Base-by-base conservation (phyloP, 1,140 invertebrate genomes). In the Tigriopus japonicus region DNA sequence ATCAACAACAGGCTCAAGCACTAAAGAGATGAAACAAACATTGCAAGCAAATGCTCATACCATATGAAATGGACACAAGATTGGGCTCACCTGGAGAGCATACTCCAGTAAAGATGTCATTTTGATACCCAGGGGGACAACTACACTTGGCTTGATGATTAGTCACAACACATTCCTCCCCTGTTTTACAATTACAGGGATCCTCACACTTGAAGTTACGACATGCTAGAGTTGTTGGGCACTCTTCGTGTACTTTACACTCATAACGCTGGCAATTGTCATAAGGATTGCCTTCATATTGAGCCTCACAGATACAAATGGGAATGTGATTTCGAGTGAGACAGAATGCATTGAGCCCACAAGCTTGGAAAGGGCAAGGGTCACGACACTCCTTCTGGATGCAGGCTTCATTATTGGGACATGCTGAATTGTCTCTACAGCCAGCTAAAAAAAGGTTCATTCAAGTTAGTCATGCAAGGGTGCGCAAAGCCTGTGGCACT, bases 71-170 rank as follows among this genome's bases (percentile, higher is more conserved):
- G 15, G 15, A 49, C 21, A 42, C 45, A 2, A 6, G 2, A 6
- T 21, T 87, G 84, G 66, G 83, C 83, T 78, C n/a, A 85, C 82
- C 28, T 35, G 28, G 55, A 42, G 28, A 41, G 23, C 41, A 19
- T 41, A 28, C 5, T 6, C 40, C 41, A 14, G 24, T 51, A 17
- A 35, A 23, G 40, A 87, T 84, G 71, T 90, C 86, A 69, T 88
- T 88, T 66, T 84, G 84, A 66, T 81, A 86, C 9, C 83, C 85
- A 65, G 85, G 82, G 63, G 81, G 76, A 68, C 89, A 94, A 0
- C 81, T 78, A 67, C 89, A 94, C 19, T 86, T 75, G 6, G 86
- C 84, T 67, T 86, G 73, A 67, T 93, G 89, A 42, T 82, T 74
- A 70, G 82, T 81, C 0, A 86, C 83, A 24, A 40, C 59, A 43